Base-by-base conservation (phyloP, 2,888 invertebrate species). In the Octonoba sinensis region DNA sequence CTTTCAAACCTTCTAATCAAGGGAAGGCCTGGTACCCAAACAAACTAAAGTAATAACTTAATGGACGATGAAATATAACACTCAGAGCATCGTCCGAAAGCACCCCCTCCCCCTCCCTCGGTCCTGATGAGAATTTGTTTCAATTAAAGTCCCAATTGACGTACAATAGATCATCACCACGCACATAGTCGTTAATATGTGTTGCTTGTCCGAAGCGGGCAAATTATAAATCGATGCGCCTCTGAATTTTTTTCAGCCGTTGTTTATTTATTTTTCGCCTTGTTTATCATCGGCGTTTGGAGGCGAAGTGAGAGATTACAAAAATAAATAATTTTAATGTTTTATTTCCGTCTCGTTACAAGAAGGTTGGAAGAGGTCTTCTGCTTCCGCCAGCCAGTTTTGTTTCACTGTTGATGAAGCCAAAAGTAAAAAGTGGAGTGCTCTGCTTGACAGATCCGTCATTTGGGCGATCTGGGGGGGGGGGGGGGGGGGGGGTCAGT, bases 51-150 rank as follows among this genome's bases (percentile, higher is more conserved):
- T 73, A 81, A 81, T 81, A 81, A 81, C 79, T 81, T 81, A 81
- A 81, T 81, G 79, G 79, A 73, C 73, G 73, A 74, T 81, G 79
- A 81, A 81, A 81, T 73, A 81, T 81, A 81, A 81, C 79, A 74
- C 79, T 69, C 62, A 22, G 18, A 51, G 20, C 47, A 16, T 65
- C 18, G 51, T 54, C 62, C 18, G 76, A 24, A 54, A 27, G 24
- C 36, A 47, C 18, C 44, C 18, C 15, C 36, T 22, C 24, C 8
- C 36, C 49, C 13, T 56, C 24, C 8, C 27, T 15, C 16, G 18
- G 73, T 69, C 79, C 62, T 81, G 79, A 81, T 81, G 79, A 81
- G 73, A 81, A 81, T 81, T 81, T 81, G 79, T 81, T 81, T 81
- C 79, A 81, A 81, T 81, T 81, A 81, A 81, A 81, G 73, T 73